These are phyloP conservation scores for Aphaenogaster rudis DNA, from an alignment of 1,140 invertebrate genomes.

Conservation along the genomic window DNA sequence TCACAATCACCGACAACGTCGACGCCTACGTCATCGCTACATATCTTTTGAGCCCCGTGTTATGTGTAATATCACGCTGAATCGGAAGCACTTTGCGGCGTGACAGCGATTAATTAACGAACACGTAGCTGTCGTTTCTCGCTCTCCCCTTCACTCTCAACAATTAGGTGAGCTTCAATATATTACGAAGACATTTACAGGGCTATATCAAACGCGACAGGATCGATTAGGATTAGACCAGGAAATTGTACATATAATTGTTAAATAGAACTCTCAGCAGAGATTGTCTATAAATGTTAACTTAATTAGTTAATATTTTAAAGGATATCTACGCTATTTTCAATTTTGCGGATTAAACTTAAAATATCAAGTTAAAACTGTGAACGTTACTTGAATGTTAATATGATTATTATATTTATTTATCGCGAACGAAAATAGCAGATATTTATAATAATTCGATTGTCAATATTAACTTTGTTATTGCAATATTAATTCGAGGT, in stretches of 20 bases:
- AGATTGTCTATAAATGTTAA: background rate
- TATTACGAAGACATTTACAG: constrained; percentile 42
- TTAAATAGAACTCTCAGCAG: background rate
- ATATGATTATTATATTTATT: constrained; percentile 1
- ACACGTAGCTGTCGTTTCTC: constrained; percentile 61
- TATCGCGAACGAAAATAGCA: background rate
- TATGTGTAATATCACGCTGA: constrained; percentile 68
- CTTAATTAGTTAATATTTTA: background rate
- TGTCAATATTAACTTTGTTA: constrained; percentile 18
- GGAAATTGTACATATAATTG: background rate
- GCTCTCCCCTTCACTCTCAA: constrained; percentile 16
- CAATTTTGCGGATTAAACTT: background rate
- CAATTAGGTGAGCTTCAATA: constrained; percentile 55
- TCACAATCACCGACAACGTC: constrained; percentile 65
- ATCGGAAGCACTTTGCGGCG: constrained; percentile 63
- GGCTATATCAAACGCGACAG: background rate
- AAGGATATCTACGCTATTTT: background rate
- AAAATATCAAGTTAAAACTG: background rate
- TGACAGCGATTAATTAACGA: constrained; percentile 65
- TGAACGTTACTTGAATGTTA: background rate
- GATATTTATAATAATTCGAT: background rate
- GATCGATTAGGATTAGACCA: constrained; percentile 15
- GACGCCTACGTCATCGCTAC: constrained; percentile 66
- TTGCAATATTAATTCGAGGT: constrained; percentile 19
- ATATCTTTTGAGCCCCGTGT: constrained; percentile 71